Evolutionary conservation across 2,888 invertebrate genomes (phyloP).

Genomic region (Bibio marci): DNA sequence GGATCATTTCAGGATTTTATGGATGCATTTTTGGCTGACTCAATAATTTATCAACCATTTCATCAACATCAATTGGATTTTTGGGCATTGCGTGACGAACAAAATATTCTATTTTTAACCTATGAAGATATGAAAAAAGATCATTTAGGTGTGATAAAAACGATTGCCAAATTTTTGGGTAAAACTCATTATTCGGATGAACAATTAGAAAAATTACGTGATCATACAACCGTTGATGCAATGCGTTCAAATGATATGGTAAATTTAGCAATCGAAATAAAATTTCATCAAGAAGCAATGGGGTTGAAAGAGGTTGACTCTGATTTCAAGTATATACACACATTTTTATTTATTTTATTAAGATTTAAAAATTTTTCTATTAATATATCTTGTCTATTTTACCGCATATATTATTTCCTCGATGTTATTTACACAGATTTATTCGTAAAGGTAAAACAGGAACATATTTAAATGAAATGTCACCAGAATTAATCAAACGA

Average conservation of each 20-base stretch:
- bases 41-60: constrained; percentile 9
- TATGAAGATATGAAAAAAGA: constrained; percentile 8
- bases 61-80: constrained; percentile 15
- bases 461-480: constrained; percentile 14
- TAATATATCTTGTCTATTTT: too few species aligned
- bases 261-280: too few species aligned
- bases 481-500: constrained; percentile 10
- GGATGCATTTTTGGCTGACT: constrained; percentile 5
- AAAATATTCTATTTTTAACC: constrained; percentile 4
- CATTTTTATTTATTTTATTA: too few species aligned
- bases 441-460: constrained; percentile 14
- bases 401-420: too few species aligned
- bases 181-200: constrained; percentile 1
- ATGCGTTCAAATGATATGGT: constrained; percentile 13
- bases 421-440: too few species aligned
- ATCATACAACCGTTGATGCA: constrained; percentile 5
- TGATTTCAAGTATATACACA: too few species aligned
- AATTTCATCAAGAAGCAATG: too few species aligned
- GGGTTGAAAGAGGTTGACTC: too few species aligned
- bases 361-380: too few species aligned
- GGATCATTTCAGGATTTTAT: constrained; percentile 7
- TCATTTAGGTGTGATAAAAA: constrained; percentile 1
- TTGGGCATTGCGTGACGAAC: constrained; percentile 2
- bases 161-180: constrained; percentile 3
- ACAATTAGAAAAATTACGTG: constrained; percentile 8